Conservation (phyloP, 1,140 invertebrate species). For the Stratiolaelaps scimitus region DNA sequence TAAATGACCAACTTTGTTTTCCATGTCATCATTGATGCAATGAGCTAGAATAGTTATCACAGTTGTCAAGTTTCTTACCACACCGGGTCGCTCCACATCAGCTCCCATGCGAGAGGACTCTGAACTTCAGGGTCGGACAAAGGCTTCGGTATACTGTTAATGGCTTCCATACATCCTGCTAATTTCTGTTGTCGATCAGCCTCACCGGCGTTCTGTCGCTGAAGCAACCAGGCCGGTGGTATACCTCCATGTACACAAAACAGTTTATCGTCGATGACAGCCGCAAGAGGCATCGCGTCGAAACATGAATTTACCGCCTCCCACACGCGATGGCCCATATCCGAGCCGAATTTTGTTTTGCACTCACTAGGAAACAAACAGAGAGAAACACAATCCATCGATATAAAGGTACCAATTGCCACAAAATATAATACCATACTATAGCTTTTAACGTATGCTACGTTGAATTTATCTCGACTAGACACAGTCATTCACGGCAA, state of each 20-base stretch:
- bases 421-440: background rate
- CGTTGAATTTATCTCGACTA: no score
- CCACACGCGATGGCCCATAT: slow-evolving; percentile 51
- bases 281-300: slow-evolving; percentile 56
- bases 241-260: slow-evolving; percentile 64
- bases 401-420: slow-evolving; percentile 26
- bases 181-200: background rate
- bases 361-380: slow-evolving; percentile 45
- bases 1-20: no score
- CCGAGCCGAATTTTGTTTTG: slow-evolving; percentile 52
- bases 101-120: slow-evolving; percentile 57
- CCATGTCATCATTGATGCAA: background rate
- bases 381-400: background rate
- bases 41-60: background rate
- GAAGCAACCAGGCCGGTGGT: slow-evolving; percentile 48
- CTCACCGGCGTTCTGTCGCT: slow-evolving; percentile 33
- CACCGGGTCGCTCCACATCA: slow-evolving; percentile 64
- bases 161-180: slow-evolving; percentile 43
- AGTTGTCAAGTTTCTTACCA: slow-evolving; percentile 42
- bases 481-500: no score
- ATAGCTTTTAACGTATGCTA: background rate
- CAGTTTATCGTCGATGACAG: slow-evolving; percentile 55
- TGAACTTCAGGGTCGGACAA: slow-evolving; percentile 52
- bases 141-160: slow-evolving; percentile 52
- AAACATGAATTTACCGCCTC: slow-evolving; percentile 55